A percentile compares a stretch with the other conserved stretches of the same genome.
phyloP scores from a whole-genome alignment of 2,797 vertebrate genomes.

The Falco novaeseelandiae region DNA sequence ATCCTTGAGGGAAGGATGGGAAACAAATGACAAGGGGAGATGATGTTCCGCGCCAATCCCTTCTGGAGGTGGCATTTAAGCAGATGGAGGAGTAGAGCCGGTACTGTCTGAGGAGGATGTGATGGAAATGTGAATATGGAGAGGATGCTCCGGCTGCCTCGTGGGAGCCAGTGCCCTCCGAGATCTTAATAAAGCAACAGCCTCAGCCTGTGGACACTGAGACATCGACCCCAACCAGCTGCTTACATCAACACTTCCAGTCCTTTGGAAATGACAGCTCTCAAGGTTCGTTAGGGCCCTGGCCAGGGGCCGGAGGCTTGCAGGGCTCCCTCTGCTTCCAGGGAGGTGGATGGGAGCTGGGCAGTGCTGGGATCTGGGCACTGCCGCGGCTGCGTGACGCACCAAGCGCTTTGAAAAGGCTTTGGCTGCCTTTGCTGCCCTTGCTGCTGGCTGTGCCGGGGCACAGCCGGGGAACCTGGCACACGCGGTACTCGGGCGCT shows the following conservation, averaged over 20 bases:
- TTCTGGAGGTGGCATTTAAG: conserved; percentile 36
- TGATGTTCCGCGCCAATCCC: neutral
- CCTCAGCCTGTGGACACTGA: neutral
- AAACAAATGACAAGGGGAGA: neutral
- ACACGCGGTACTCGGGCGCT: rapidly evolving
- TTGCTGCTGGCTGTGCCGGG: neutral
- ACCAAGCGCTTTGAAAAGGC: rapidly evolving
- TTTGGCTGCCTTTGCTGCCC: neutral
- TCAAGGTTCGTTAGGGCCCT: neutral
- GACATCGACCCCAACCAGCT: neutral
- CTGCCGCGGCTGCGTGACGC: rapidly evolving
- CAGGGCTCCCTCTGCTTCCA: neutral
- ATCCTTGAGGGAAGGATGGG: neutral
- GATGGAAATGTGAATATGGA: conserved; percentile 52
- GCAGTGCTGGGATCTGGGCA: neutral
- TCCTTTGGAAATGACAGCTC: neutral
- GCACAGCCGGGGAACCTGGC: neutral
- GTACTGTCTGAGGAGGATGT: conserved; percentile 44
- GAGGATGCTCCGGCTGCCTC: neutral
- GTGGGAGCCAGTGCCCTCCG: neutral
- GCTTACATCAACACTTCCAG: neutral
- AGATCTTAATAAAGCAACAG: neutral
- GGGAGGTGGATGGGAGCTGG: rapidly evolving
- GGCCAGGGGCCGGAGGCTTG: neutral
- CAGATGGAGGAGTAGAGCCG: conserved; percentile 39